Percentiles rank a stretch among this genome's conserved stretches.
Evolutionary conservation across 1,140 invertebrate genomes (phyloP).

Genomic region (Drosophila azteca): DNA sequence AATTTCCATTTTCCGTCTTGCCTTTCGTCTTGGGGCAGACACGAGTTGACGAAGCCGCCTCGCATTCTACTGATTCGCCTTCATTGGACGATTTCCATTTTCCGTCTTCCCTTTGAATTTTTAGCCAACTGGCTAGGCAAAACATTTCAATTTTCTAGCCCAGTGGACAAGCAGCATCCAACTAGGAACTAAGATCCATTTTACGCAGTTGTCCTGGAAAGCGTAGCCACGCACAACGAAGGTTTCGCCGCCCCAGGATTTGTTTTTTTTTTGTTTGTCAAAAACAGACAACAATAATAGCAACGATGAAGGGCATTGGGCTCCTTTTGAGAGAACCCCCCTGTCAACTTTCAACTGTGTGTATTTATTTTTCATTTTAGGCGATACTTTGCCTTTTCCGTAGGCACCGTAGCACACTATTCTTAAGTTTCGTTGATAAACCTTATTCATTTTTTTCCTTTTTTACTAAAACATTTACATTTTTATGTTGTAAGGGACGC

Average conservation of each 20-base stretch:
- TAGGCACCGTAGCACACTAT: background rate
- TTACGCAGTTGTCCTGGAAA: constrained; percentile 68
- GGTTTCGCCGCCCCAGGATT: constrained; percentile 70
- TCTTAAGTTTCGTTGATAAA: constrained; percentile 55
- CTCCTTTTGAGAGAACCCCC: constrained; percentile 41
- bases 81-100: constrained; percentile 9
- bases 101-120: constrained; percentile 26
- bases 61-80: background rate
- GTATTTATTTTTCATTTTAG: constrained; percentile 67
- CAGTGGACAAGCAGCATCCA: constrained; percentile 57
- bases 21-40: constrained; percentile 6
- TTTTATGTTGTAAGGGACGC: too few species aligned
- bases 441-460: constrained; percentile 40
- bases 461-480: background rate
- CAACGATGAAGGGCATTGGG: constrained; percentile 38
- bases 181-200: constrained; percentile 51
- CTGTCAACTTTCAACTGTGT: constrained; percentile 63
- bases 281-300: constrained; percentile 67
- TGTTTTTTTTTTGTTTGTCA: constrained; percentile 82
- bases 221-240: constrained; percentile 77
- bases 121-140: constrained; percentile 39
- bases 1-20: too few species aligned
- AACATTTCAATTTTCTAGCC: constrained; percentile 81
- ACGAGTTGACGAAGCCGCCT: constrained; percentile 58
- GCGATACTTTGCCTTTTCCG: background rate